These are phyloP conservation scores for Diplosoma virens DNA, from an alignment of 23 tunicate species.

Conservation along the genomic window DNA sequence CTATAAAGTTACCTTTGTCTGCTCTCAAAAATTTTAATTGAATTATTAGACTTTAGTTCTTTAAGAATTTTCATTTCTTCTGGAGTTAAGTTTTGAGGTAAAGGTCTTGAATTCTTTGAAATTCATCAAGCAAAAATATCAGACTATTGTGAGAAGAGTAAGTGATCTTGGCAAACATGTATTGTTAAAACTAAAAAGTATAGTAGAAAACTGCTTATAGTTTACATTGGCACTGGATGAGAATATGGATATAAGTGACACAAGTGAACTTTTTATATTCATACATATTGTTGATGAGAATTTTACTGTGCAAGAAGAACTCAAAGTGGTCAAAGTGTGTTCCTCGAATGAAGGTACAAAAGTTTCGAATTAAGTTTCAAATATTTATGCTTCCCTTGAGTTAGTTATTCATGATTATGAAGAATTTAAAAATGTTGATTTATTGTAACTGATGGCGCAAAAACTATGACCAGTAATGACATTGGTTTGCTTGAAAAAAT, in stretches of 20 bases:
- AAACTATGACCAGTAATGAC: slow-evolving; percentile 33
- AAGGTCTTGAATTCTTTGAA: no score
- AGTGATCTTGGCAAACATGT: slow-evolving; percentile 12
- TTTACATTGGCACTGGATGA: slow-evolving; percentile 57
- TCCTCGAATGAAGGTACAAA: slow-evolving; percentile 31
- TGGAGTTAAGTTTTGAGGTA: no score
- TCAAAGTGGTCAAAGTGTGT: slow-evolving; percentile 29
- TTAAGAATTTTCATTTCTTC: no score
- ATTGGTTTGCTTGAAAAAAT: slow-evolving; percentile 30
- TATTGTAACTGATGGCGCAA: slow-evolving; percentile 59
- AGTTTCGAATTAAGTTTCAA: no score
- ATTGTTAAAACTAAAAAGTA: neutral
- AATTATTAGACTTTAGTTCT: no score
- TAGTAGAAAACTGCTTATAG: slow-evolving; percentile 31
- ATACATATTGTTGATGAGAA: slow-evolving; percentile 22
- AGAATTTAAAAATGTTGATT: slow-evolving; percentile 45
- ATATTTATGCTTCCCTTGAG: slow-evolving; percentile 17
- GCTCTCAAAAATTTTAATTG: no score
- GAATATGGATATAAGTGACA: slow-evolving; percentile 45
- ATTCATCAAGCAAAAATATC: no score
- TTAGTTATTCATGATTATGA: slow-evolving; percentile 30
- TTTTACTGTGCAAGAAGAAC: slow-evolving; percentile 57
- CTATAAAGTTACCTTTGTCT: no score
- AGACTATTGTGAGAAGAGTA: slow-evolving; percentile 43
- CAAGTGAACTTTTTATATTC: slow-evolving; percentile 36